Evolutionary conservation across 1,140 invertebrate species (phyloP), one percentile per base, ranked within the genome.

Genomic region (Pygmarrhopalites habei): DNA sequence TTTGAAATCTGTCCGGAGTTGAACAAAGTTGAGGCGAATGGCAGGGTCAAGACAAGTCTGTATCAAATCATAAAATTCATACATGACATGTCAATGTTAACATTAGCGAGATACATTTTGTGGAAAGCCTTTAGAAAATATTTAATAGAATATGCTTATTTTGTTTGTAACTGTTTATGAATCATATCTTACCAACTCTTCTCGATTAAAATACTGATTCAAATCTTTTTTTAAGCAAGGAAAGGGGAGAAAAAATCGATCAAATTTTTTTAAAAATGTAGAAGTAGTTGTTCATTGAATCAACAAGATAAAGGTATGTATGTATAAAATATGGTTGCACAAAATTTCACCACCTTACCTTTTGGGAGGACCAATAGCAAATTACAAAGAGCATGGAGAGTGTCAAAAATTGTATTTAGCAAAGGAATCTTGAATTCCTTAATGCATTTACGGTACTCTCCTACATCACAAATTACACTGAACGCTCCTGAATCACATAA

Each of bases 401-500:
- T 90, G 77, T 98, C 92, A 79, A 98, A 98, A 23, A 97, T 78
- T 44, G 87, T 85, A 23, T 83, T 86, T 15, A 97, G 86, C 29
- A 92, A 76, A 0, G 86, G 81, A 30, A 89, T 82, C 61, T 85
- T 81, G 72, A 91, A 81, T 70, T 83, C 79, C 69, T 86, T 83
- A 12, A 88, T 85, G 78, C 85, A 90, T 74, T 85, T 92, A 30
- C 93, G 81, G 75, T 86, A 86, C 75, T 98, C 95, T 74, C 96
- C 97, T 57, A 99, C 89, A 81, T 99, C 96, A 79, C 92, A 98
- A 65, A 99, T 95, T 1, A 90, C 90, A 75, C 93, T 87, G 90
- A 98, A 96, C 2, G 93, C 95, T 60, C 93, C 88, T 88, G 73
- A n/a, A n/a, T n/a, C n/a, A n/a, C n/a, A n/a, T n/a, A n/a, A n/a